phyloP scores from a whole-genome alignment of 1,140 invertebrate genomes.

The Ladona fulva region DNA sequence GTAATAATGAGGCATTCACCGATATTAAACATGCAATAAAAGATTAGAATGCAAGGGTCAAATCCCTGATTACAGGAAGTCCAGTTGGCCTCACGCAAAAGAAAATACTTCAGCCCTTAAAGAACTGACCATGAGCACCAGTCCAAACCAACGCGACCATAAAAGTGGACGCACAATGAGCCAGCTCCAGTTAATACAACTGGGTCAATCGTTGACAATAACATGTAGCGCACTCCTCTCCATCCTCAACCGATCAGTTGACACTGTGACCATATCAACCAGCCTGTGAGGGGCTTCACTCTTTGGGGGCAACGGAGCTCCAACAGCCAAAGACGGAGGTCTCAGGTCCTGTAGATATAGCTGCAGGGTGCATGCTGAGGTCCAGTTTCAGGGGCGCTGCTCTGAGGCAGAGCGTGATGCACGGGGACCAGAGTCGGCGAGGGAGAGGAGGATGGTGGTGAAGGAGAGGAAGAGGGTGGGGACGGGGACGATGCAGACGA shows the following conservation, averaged over 20 bases:
- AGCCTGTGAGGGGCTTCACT: background rate
- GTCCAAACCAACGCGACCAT: background rate
- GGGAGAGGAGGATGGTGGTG: constrained; percentile 50
- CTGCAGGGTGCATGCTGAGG: constrained; percentile 36
- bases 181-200: background rate
- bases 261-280: background rate
- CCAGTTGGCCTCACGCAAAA: background rate
- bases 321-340: background rate
- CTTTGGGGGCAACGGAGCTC: background rate
- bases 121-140: constrained; percentile 7
- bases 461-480: constrained; percentile 43
- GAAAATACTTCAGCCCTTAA: background rate
- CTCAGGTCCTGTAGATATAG: constrained; percentile 53
- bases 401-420: background rate
- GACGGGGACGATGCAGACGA: constrained; percentile 40
- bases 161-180: background rate
- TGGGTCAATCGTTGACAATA: background rate
- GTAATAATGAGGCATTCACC: background rate
- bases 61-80: background rate
- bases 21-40: background rate
- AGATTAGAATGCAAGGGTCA: background rate
- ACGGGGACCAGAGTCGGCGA: constrained; percentile 29
- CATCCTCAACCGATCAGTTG: background rate
- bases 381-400: background rate
- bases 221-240: background rate